phyloP scores from a whole-genome alignment of 2,113 vertebrate genomes.

The Corythoichthys intestinalis region DNA sequence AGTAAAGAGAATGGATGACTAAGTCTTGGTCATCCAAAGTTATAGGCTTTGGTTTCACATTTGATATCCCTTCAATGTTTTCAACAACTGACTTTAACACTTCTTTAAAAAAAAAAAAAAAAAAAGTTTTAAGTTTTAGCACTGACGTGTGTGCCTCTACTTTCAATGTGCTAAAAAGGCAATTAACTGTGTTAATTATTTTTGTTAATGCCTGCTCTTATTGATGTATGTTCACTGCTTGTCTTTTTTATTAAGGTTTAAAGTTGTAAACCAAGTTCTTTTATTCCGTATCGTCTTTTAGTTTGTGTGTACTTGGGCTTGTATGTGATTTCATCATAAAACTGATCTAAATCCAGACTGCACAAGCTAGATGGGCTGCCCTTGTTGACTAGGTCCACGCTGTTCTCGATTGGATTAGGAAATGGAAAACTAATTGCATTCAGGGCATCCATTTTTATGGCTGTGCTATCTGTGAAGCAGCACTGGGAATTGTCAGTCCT shows the following conservation, averaged over 20 bases:
- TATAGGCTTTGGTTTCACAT: neutral
- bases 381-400: constrained; percentile 34
- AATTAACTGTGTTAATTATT: too few relatives aligned
- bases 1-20: neutral
- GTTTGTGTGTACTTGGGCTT: neutral
- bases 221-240: too few relatives aligned
- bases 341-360: constrained; percentile 59
- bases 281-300: constrained; percentile 12
- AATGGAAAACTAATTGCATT: constrained; percentile 56
- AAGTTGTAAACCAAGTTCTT: neutral
- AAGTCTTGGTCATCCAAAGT: neutral
- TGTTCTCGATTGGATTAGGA: constrained; percentile 40
- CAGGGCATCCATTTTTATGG: constrained; percentile 29
- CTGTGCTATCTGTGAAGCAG: constrained; percentile 9
- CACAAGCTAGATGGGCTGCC: constrained; percentile 55
- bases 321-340: constrained; percentile 60
- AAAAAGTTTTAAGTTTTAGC: neutral
- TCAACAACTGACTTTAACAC: too few relatives aligned
- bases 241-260: too few relatives aligned
- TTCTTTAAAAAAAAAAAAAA: neutral
- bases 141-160: too few relatives aligned
- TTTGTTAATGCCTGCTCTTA: too few relatives aligned
- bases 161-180: too few relatives aligned
- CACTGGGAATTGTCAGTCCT: constrained; percentile 30
- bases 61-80: neutral